Conservation (phyloP, 2,113 vertebrate species). For the Recurvirostra avosetta region DNA sequence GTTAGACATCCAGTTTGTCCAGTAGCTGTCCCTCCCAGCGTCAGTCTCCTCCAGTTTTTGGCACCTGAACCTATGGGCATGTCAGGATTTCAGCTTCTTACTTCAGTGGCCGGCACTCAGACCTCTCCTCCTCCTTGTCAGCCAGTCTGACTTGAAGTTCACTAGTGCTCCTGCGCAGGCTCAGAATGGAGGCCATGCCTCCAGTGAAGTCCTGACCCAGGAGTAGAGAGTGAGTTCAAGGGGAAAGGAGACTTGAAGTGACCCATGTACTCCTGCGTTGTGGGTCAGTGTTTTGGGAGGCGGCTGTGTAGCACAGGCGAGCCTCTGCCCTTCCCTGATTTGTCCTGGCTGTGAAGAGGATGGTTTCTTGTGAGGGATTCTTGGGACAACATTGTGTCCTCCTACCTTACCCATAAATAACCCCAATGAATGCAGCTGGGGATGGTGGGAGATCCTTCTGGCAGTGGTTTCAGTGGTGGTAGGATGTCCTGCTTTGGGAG, state of each 20-base stretch:
- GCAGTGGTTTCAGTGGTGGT: background rate
- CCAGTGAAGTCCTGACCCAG: background rate
- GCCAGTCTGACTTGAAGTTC: background rate
- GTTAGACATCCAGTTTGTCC: background rate
- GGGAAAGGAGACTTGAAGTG: background rate
- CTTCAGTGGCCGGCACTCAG: background rate
- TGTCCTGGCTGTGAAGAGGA: background rate
- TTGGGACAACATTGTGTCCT: background rate
- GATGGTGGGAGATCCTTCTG: background rate
- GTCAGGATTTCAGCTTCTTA: background rate
- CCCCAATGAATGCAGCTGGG: too few species aligned
- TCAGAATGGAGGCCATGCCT: background rate
- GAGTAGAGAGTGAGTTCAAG: too few species aligned
- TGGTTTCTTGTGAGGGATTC: background rate
- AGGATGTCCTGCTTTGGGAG: background rate
- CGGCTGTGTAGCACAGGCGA: background rate
- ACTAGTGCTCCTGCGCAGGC: rapidly evolving
- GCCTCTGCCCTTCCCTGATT: background rate
- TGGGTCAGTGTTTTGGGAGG: background rate
- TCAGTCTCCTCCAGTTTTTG: background rate
- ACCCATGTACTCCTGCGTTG: rapidly evolving
- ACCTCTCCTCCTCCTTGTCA: background rate
- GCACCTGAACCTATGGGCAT: background rate
- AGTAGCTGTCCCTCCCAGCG: background rate
- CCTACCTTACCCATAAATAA: background rate